These are phyloP conservation scores for Kryptolebias marmoratus DNA, from an alignment of 2,113 vertebrate genomes.

Conservation along the genomic window DNA sequence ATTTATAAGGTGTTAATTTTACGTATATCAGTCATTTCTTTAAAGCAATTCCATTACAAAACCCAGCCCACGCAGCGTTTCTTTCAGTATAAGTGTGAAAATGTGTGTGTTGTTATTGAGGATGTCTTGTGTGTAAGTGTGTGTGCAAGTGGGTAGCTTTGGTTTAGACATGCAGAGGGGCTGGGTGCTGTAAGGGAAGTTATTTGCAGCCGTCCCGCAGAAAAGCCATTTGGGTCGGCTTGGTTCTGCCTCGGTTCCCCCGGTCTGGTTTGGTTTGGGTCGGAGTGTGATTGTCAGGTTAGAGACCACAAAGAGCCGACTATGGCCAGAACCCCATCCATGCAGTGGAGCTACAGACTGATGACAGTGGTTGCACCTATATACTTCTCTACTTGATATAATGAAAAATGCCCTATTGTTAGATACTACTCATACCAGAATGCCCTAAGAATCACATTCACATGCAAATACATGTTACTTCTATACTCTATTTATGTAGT, in stretches of 20 bases:
- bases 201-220: constrained; percentile 17
- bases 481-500: constrained; percentile 40
- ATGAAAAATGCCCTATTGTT: constrained; percentile 24
- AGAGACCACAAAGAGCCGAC: constrained; percentile 65
- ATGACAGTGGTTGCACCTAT: constrained; percentile 15
- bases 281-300: constrained; percentile 72
- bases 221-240: background rate
- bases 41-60: constrained; percentile 43
- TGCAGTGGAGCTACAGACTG: constrained; percentile 33
- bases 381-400: constrained; percentile 25
- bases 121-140: constrained; percentile 7
- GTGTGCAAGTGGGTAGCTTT: constrained; percentile 52
- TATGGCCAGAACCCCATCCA: constrained; percentile 49
- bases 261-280: constrained; percentile 71
- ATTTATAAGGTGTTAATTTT: constrained; percentile 8
- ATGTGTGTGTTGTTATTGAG: background rate
- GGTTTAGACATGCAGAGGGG: constrained; percentile 50
- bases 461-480: constrained; percentile 53
- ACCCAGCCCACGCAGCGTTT: constrained; percentile 25
- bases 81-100: background rate
- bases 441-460: constrained; percentile 35
- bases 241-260: constrained; percentile 56
- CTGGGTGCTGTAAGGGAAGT: constrained; percentile 55
- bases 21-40: constrained; percentile 11
- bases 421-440: constrained; percentile 40